A percentile compares a stretch with the other conserved stretches of the same genome.
Conservation (phyloP, 1,140 invertebrate genomes). For the Brachionus calyciflorus region DNA sequence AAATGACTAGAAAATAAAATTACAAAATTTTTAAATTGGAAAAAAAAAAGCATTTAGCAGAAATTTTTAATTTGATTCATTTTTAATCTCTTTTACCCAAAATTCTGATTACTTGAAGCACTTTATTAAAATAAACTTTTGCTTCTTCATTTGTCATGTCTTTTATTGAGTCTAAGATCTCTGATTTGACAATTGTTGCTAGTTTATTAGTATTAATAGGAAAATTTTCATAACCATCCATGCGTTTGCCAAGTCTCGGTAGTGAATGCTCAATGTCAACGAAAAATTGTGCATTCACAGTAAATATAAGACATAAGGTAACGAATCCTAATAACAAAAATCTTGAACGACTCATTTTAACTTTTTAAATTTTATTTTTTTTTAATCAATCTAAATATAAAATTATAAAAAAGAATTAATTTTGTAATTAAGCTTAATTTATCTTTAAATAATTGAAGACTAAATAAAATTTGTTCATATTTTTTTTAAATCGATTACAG, state of each 20-base stretch:
- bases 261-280: conserved; percentile 45
- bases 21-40: too few relatives aligned
- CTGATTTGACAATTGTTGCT: background rate
- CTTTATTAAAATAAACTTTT: conserved; percentile 19
- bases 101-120: conserved; percentile 23
- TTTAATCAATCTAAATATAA: too few relatives aligned
- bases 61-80: background rate
- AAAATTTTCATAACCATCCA: background rate
- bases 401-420: background rate
- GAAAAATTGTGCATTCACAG: conserved; percentile 29
- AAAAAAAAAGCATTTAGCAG: background rate
- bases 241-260: conserved; percentile 26
- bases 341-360: conserved; percentile 8
- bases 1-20: too few relatives aligned
- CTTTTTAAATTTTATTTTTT: background rate
- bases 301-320: background rate
- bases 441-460: background rate
- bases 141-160: conserved; percentile 23
- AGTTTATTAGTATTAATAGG: background rate
- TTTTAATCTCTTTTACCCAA: background rate
- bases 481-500: background rate
- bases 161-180: background rate
- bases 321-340: background rate
- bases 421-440: background rate
- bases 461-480: background rate